Evolutionary conservation across 1,140 invertebrate genomes (phyloP).

Genomic region (Drosophila malerkotliana): DNA sequence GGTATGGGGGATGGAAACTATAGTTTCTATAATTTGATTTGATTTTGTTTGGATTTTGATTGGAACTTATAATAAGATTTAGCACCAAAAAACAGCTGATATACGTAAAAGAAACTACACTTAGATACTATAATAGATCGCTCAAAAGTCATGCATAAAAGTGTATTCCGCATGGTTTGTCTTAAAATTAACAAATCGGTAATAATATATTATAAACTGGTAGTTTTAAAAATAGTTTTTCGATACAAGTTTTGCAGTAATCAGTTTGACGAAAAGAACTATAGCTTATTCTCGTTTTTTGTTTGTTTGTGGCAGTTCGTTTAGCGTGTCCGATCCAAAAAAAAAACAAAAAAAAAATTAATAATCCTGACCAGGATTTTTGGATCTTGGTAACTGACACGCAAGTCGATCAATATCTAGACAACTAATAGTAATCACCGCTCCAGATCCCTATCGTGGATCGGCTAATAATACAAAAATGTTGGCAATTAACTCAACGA

Average conservation of each 20-base stretch:
- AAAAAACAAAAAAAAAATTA: slow-evolving; percentile 5
- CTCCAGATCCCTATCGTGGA: slow-evolving; percentile 16
- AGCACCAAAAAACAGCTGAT: slow-evolving; percentile 80
- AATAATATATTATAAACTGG: slow-evolving; percentile 28
- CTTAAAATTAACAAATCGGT: slow-evolving; percentile 59
- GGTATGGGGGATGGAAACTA: slow-evolving; percentile 24
- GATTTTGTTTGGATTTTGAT: slow-evolving; percentile 32
- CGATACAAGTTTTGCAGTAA: slow-evolving; percentile 22
- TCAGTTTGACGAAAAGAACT: slow-evolving; percentile 45
- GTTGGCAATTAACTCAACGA: slow-evolving; percentile 32
- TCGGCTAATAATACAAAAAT: slow-evolving; percentile 17
- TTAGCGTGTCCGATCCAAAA: slow-evolving; percentile 26
- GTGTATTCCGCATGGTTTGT: slow-evolving; percentile 35
- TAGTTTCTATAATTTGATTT: slow-evolving; percentile 37
- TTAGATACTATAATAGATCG: slow-evolving; percentile 70
- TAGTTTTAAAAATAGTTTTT: slow-evolving; percentile 54
- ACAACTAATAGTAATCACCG: slow-evolving; percentile 42
- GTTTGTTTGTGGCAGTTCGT: slow-evolving; percentile 62
- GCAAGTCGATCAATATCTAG: slow-evolving; percentile 24
- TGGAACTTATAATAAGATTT: slow-evolving; percentile 63
- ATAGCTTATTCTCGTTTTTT: slow-evolving; percentile 25
- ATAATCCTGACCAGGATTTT: neutral
- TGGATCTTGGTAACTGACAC: slow-evolving; percentile 28
- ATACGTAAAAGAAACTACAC: slow-evolving; percentile 72
- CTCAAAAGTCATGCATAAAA: slow-evolving; percentile 63